Base-by-base conservation (phyloP, 2,888 invertebrate genomes). In the Drosophila barbarae region DNA sequence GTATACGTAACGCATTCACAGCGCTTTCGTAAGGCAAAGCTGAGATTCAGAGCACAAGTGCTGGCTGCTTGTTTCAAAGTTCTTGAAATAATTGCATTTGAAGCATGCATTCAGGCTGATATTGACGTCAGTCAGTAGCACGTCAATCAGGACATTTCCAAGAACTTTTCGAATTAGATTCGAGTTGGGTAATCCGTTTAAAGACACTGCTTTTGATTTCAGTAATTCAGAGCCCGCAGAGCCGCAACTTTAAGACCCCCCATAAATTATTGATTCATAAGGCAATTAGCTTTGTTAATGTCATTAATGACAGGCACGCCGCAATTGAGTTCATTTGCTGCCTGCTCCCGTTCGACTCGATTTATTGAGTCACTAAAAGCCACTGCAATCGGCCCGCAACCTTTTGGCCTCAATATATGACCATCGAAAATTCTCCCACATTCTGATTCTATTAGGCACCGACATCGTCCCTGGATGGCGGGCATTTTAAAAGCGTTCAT, bases 261-360 rank as follows among this genome's bases (percentile, higher is more conserved):
- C 55, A 63, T 36, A 56, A 56, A 53, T 38, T 46, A 35, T 46
- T 26, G 61, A 66, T 65, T 75, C 47, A 50, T 35, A 54, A 52
- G 60, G 54, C 75, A 70, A 75, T 79, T 79, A 65, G 72, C 64
- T 63, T 57, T 47, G 67, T 71, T 79, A 70, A 70, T 47, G 53
- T 65, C 57, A 69, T 79, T 79, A 73, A 73, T 73, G 69, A 49
- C 36, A 15, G 32, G 18, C 46, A 30, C 13, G 18, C 44, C 59
- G 26, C 59, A 58, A 59, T 36, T 58, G 36, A 36, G 58, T 58
- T 57, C 34, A 58, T 28, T 58, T 41, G 39, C 18, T 56, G 32
- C 30, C 46, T 18, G 7, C 30, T 47, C 30, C 46, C 12, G 7
- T 18, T 47, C 13, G 46, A 58, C 21, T 57, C 41, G 12, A 58